Evolutionary conservation across 2,113 vertebrate genomes (phyloP).

Genomic region (Probosciger aterrimus): DNA sequence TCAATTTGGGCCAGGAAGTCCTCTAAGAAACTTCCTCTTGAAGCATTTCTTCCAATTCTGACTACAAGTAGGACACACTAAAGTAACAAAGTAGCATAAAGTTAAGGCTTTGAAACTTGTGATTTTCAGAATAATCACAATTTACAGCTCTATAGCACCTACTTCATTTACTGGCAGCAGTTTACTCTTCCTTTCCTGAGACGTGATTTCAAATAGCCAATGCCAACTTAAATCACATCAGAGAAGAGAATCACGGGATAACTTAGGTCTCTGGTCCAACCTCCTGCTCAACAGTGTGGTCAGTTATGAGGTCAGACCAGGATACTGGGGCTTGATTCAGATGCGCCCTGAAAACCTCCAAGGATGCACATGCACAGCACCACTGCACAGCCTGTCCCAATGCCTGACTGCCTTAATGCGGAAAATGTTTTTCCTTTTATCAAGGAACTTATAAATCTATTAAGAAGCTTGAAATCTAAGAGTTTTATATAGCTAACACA

Average conservation of each 20-base stretch:
- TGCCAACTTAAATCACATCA: not conserved
- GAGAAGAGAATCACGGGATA: not conserved
- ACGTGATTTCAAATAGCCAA: not conserved
- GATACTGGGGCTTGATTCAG: not conserved
- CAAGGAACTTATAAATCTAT: not conserved
- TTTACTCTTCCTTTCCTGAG: not conserved
- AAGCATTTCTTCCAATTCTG: not conserved
- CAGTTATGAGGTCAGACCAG: not conserved
- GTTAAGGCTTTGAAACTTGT: not conserved
- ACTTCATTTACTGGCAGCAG: not conserved
- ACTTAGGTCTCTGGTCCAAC: not conserved
- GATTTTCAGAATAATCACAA: not conserved
- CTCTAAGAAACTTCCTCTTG: not conserved
- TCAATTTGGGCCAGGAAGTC: not conserved
- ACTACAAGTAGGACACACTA: not conserved
- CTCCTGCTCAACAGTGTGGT: not conserved
- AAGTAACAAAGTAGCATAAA: not conserved
- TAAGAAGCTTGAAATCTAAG: not conserved
- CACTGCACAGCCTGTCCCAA: not conserved
- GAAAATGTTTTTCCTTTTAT: not conserved
- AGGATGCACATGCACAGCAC: not conserved
- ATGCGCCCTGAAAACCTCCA: not conserved
- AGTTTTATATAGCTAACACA: not conserved
- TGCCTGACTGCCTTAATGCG: not conserved
- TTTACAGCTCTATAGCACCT: not conserved